phyloP scores from a whole-genome alignment of 2,113 vertebrate species.

The Stictonetta naevosa region DNA sequence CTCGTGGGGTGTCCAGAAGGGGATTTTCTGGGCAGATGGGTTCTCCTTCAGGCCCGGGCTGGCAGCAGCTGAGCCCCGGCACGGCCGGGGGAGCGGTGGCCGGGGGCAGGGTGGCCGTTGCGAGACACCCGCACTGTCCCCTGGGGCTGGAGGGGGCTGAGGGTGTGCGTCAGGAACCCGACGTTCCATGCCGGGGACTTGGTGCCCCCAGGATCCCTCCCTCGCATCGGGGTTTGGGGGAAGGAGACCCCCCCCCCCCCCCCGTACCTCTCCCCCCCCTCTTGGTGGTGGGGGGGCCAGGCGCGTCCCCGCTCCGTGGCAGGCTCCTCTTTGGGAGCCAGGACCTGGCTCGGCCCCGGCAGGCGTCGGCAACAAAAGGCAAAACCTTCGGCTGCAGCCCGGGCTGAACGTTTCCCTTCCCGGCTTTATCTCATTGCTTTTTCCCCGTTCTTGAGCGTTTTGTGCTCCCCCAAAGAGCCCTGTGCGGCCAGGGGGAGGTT shows the following conservation, averaged over 20 bases:
- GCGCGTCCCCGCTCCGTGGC: background rate
- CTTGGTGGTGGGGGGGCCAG: no score
- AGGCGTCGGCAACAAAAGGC: background rate
- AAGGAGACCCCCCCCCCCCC: background rate
- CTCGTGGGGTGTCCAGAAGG: accelerated
- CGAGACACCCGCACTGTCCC: accelerated
- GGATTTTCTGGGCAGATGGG: background rate
- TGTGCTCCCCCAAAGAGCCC: background rate
- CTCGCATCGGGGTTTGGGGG: background rate
- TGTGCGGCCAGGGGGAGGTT: no score
- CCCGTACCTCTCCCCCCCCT: background rate
- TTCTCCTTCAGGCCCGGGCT: accelerated
- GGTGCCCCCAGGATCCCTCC: background rate
- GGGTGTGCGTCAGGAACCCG: background rate
- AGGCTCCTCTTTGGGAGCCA: background rate
- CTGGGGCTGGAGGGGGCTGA: no score
- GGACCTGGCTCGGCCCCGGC: accelerated
- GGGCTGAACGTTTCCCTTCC: accelerated
- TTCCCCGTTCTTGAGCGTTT: background rate
- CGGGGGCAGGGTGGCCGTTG: background rate
- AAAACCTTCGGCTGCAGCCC: background rate
- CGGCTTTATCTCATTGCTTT: background rate
- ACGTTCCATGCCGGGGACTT: no score
- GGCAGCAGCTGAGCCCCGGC: accelerated
- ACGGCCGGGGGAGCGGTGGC: background rate